phyloP scores from a whole-genome alignment of 1,140 invertebrate species.

The Hycleus cichorii region DNA sequence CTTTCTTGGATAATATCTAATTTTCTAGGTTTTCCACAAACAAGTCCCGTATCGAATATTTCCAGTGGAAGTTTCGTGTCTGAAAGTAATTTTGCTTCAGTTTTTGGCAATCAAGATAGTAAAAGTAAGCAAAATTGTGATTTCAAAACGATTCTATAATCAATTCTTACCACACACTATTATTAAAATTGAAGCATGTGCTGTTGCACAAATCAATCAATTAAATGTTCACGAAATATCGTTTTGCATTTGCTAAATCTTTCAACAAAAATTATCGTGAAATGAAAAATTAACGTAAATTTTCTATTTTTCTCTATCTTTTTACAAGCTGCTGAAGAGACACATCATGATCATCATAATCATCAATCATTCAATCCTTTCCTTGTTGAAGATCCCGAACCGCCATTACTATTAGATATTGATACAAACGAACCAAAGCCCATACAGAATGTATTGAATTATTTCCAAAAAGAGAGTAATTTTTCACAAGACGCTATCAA shows the following conservation, averaged over 20 bases:
- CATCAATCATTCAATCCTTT: constrained; percentile 47
- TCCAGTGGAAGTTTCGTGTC: constrained; percentile 69
- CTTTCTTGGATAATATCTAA: no score
- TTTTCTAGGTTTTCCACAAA: background rate
- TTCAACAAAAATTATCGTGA: background rate
- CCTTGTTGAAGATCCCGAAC: constrained; percentile 45
- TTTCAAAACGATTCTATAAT: background rate
- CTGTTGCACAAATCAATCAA: constrained; percentile 12
- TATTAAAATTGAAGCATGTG: constrained; percentile 20
- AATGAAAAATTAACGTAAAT: no score
- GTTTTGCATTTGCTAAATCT: constrained; percentile 3
- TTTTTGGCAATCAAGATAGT: constrained; percentile 68
- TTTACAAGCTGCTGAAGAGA: constrained; percentile 57
- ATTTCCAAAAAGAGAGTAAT: constrained; percentile 30
- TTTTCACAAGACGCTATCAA: background rate
- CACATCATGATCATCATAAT: background rate
- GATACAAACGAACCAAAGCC: constrained; percentile 25
- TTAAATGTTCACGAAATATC: constrained; percentile 13
- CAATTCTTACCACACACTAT: constrained; percentile 1
- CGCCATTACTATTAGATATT: constrained; percentile 35
- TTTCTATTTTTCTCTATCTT: constrained; percentile 21
- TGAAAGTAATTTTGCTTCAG: constrained; percentile 77
- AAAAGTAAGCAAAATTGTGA: constrained; percentile 52
- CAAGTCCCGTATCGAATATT: constrained; percentile 27
- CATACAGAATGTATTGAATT: constrained; percentile 34